Evolutionary conservation across 2,888 invertebrate species (phyloP).

Genomic region (Clitarchus hookeri): DNA sequence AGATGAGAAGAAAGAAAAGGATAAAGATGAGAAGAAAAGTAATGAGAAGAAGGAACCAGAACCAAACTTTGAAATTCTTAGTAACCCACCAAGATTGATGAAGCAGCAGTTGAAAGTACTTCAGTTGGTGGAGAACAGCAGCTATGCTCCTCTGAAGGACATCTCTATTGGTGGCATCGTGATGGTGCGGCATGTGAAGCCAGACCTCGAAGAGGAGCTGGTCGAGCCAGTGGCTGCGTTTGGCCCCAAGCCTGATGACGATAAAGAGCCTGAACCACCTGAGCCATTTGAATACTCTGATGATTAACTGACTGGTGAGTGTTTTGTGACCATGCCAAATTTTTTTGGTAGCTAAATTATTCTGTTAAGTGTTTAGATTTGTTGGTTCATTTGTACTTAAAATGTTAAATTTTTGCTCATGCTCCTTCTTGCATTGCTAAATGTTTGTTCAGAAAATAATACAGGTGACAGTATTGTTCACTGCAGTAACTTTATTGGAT

Average conservation of each 20-base stretch:
- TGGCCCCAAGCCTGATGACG: slow-evolving; percentile 90
- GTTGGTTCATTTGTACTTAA: too few relatives aligned
- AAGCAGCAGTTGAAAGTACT: slow-evolving; percentile 78
- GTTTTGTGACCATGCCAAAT: not conserved
- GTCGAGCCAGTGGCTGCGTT: slow-evolving; percentile 91
- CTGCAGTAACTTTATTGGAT: too few relatives aligned
- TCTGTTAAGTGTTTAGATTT: too few relatives aligned
- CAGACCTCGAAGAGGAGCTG: slow-evolving; percentile 76
- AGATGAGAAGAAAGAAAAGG: slow-evolving; percentile 74
- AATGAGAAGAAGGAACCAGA: slow-evolving; percentile 78
- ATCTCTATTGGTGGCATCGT: slow-evolving; percentile 94
- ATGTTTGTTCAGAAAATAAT: too few relatives aligned
- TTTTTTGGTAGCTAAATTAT: too few relatives aligned
- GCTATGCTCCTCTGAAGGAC: slow-evolving; percentile 87
- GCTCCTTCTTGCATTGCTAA: too few relatives aligned
- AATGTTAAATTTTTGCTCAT: too few relatives aligned
- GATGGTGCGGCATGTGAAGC: slow-evolving; percentile 85
- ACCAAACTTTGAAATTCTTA: slow-evolving; percentile 86
- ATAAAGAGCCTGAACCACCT: slow-evolving; percentile 95
- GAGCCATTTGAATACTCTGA: slow-evolving; percentile 97
- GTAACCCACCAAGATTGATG: slow-evolving; percentile 94
- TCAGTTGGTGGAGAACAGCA: slow-evolving; percentile 77
- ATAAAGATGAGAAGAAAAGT: slow-evolving; percentile 57
- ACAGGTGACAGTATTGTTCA: too few relatives aligned
- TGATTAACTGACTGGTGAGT: slow-evolving; percentile 58